Conservation (phyloP, 2,888 invertebrate genomes). For the Dusona sp. region DNA sequence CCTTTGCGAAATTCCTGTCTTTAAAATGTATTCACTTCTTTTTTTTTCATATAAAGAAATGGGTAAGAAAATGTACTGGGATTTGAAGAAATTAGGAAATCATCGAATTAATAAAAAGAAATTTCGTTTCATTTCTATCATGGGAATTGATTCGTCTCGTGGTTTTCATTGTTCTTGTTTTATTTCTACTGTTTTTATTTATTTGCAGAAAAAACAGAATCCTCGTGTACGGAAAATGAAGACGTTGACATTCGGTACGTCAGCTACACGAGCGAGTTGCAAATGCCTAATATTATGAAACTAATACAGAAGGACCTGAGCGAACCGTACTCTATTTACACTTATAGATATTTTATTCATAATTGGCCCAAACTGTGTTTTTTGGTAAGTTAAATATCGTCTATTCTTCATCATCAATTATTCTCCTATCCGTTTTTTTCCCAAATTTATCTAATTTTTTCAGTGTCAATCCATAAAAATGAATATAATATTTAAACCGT, state of each 20-base stretch:
- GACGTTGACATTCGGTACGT: slow-evolving; percentile 86
- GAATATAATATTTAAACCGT: neutral
- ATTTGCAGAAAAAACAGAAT: slow-evolving; percentile 75
- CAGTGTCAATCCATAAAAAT: neutral
- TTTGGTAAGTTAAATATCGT: slow-evolving; percentile 88
- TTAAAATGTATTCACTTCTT: no score
- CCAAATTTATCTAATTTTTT: neutral
- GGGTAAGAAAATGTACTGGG: no score
- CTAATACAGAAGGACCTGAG: slow-evolving; percentile 99
- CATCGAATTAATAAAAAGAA: no score
- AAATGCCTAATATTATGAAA: slow-evolving; percentile 99
- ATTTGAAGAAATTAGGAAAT: no score
- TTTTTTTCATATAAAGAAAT: no score
- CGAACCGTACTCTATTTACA: slow-evolving; percentile 99
- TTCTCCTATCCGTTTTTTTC: neutral
- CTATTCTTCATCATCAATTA: neutral
- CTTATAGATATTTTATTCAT: slow-evolving; percentile 99
- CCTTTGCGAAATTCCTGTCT: no score
- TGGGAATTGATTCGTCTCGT: neutral
- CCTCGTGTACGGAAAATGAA: slow-evolving; percentile 75
- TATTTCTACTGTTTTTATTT: slow-evolving; percentile 46
- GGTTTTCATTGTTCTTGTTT: slow-evolving; percentile 33
- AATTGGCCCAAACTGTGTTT: slow-evolving; percentile 99
- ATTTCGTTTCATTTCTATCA: no score
- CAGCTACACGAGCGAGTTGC: slow-evolving; percentile 96